These are phyloP conservation scores for Platyrinchus mystaceus DNA, from an alignment of 2,797 vertebrate genomes.

Conservation along the genomic window DNA sequence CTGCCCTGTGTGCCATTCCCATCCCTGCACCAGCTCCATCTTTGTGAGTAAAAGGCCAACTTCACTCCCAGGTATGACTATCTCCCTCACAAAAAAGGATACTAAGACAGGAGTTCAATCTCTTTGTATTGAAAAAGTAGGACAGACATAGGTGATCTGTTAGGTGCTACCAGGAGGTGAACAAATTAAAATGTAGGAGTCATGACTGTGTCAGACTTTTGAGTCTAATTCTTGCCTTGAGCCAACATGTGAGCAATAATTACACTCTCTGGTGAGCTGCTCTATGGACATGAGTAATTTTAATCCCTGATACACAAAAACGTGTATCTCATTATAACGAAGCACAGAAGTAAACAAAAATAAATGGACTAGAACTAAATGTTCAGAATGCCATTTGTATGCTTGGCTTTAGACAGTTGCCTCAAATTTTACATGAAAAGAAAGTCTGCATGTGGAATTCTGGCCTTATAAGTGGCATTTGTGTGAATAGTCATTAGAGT, in stretches of 20 bases:
- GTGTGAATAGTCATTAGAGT: neutral
- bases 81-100: neutral
- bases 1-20: neutral
- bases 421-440: neutral
- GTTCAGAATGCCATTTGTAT: neutral
- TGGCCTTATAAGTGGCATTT: neutral
- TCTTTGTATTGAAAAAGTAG: neutral
- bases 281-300: neutral
- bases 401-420: neutral
- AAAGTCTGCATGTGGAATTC: neutral
- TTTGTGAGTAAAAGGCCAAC: neutral
- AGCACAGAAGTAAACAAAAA: slow-evolving; percentile 28
- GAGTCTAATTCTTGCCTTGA: slow-evolving; percentile 29
- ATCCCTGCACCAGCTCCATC: neutral
- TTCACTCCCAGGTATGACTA: neutral
- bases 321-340: neutral
- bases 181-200: slow-evolving; percentile 4
- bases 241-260: neutral
- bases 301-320: neutral
- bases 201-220: neutral
- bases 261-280: neutral
- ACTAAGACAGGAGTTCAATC: neutral
- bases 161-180: neutral
- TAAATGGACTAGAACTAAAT: neutral
- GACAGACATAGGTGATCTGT: neutral